Base-by-base conservation (phyloP, 1,140 invertebrate genomes). In the Periplaneta americana region DNA sequence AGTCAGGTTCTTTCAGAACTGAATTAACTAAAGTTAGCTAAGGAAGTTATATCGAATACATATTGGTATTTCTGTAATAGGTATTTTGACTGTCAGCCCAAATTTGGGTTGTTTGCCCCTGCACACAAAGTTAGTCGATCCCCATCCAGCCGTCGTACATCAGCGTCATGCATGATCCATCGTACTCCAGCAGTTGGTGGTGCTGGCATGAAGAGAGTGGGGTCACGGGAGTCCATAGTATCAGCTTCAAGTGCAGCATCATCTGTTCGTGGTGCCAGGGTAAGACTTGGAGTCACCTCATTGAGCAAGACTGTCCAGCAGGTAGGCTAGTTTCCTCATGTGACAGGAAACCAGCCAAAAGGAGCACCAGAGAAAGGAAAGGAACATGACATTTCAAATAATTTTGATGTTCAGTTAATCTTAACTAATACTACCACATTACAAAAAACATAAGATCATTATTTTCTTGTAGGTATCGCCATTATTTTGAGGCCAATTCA, bases 71-170 rank as follows among this genome's bases (percentile, higher is more conserved):
- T 34, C 9, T 80, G 48, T 89, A 91, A 39, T 89, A 98, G 97
- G 89, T 99, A 99, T 89, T 99, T 99, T 89, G 93, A 96, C 83
- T 99, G 98, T 88, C 91, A 92, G 81, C 94, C 95, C 31, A 95
- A 96, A 85, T 95, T 95, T 88, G 98, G 98, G 3, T 90, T 99
- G 35, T 99, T 99, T 90, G 96, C 97, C 11, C 97, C 97, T 1
- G 88, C 95, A 33, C 92, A 94, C 85, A 98, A 98, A 90, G 95
- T 98, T 75, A 94, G 92, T 84, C 92, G 93, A 77, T 96, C 95
- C 75, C 96, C 94, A 37, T 93, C 93, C n/a, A 94, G 91, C 87
- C 91, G 92, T 85, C 92, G 92, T 87, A 91, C 92, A 75, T 86
- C 87, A 90, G 91, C 84, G 89, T 79, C 80, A 57, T 32, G 91